Evolutionary conservation across 1,140 invertebrate genomes (phyloP).

Genomic region (Pectinophora gossypiella): DNA sequence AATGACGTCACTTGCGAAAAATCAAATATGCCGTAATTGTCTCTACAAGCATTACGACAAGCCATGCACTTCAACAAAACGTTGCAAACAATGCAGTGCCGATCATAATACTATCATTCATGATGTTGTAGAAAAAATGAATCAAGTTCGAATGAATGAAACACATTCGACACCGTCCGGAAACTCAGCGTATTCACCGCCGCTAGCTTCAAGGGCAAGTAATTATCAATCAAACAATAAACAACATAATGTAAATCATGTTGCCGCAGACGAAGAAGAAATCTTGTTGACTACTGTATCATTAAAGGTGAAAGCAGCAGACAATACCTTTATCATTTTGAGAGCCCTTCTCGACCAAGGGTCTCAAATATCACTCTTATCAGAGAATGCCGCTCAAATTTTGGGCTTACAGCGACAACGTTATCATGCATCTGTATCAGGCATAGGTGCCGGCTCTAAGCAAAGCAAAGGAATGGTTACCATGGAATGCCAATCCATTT

Average conservation of each 20-base stretch:
- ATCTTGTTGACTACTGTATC: background rate
- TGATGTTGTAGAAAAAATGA: background rate
- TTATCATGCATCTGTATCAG: background rate
- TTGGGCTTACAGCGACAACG: background rate
- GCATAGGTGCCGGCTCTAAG: background rate
- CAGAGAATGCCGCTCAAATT: background rate
- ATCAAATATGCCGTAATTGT: slow-evolving; percentile 1
- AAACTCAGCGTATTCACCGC: background rate
- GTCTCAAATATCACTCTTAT: background rate
- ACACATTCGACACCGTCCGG: background rate
- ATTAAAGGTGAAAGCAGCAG: background rate
- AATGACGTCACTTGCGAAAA: background rate
- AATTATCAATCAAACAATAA: background rate
- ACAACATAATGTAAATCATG: background rate
- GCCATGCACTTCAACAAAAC: background rate
- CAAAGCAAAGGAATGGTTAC: background rate
- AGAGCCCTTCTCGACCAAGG: background rate
- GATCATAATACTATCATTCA: slow-evolving; percentile 10
- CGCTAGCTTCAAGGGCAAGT: background rate
- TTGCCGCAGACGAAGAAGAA: background rate
- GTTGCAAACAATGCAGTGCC: slow-evolving; percentile 4
- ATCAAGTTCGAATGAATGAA: background rate
- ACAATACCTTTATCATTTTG: background rate
- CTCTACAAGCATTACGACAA: background rate
- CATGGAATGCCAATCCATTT: background rate